Evolutionary conservation across 1,140 invertebrate genomes (phyloP).

Genomic region (Hycleus cichorii): DNA sequence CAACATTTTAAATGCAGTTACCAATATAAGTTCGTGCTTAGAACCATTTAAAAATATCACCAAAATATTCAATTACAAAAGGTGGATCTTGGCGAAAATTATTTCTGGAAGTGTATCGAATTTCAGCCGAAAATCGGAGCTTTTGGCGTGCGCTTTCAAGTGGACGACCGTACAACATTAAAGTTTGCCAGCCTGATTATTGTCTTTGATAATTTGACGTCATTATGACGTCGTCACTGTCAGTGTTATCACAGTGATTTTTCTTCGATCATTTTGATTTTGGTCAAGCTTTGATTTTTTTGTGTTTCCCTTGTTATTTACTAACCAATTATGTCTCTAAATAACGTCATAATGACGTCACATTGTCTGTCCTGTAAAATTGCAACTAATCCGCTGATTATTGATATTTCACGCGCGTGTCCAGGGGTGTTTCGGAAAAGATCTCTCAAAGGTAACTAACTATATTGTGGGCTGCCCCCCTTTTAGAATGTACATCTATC

Average conservation of each 20-base stretch:
- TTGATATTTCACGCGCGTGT: slow-evolving; percentile 42
- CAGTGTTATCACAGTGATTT: neutral
- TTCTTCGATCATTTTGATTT: no score
- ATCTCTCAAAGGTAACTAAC: slow-evolving; percentile 78
- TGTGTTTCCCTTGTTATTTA: no score
- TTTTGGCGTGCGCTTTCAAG: no score
- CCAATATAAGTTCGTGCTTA: no score
- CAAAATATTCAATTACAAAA: no score
- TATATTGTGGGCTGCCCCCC: slow-evolving; percentile 42
- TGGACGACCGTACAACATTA: no score
- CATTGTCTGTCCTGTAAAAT: neutral
- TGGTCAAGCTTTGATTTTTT: neutral
- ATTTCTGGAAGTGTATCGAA: no score
- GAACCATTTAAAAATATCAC: no score
- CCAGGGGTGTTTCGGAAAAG: slow-evolving; percentile 87
- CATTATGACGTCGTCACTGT: slow-evolving; percentile 24
- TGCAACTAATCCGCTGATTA: slow-evolving; percentile 49
- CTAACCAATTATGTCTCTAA: no score
- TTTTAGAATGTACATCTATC: slow-evolving; percentile 39
- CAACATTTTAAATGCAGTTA: neutral
- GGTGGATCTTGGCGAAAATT: neutral
- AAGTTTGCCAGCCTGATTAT: slow-evolving; percentile 42
- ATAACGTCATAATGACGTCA: slow-evolving; percentile 17
- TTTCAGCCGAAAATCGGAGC: neutral
- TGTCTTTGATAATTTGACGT: slow-evolving; percentile 20